Percentiles rank a stretch among this genome's conserved stretches.
These are phyloP conservation scores for Arnoldichthys spilopterus DNA, from an alignment of 2,797 vertebrate genomes.

Conservation along the genomic window DNA sequence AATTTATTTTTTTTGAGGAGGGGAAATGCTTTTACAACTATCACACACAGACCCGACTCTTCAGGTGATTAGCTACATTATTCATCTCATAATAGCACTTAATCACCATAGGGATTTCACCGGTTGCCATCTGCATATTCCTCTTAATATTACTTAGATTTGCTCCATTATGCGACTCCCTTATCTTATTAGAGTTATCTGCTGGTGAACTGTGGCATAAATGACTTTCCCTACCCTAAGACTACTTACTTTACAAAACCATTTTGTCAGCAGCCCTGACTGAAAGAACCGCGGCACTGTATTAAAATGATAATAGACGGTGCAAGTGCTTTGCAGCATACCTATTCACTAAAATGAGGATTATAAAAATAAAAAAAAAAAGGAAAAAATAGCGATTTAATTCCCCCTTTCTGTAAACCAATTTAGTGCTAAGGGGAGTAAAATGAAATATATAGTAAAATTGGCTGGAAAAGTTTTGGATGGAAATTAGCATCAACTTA, in stretches of 20 bases:
- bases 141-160: slow-evolving; percentile 67
- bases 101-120: slow-evolving; percentile 54
- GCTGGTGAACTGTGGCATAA: slow-evolving; percentile 69
- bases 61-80: slow-evolving; percentile 65
- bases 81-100: slow-evolving; percentile 60
- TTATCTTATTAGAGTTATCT: slow-evolving; percentile 76
- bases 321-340: slow-evolving; percentile 67
- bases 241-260: slow-evolving; percentile 70
- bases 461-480: slow-evolving; percentile 23
- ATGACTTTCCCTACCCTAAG: slow-evolving; percentile 66
- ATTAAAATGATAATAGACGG: slow-evolving; percentile 76
- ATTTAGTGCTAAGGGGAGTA: slow-evolving; percentile 40
- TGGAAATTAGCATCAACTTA: slow-evolving; percentile 4
- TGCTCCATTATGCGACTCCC: slow-evolving; percentile 61
- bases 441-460: slow-evolving; percentile 24
- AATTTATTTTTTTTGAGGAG: neutral
- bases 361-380: slow-evolving; percentile 64
- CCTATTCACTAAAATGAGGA: slow-evolving; percentile 66
- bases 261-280: slow-evolving; percentile 75
- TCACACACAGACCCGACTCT: slow-evolving; percentile 56
- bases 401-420: slow-evolving; percentile 59
- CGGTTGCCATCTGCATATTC: slow-evolving; percentile 62
- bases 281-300: slow-evolving; percentile 68
- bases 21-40: slow-evolving; percentile 14
- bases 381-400: slow-evolving; percentile 65